A percentile compares a stretch with the other conserved stretches of the same genome.
Evolutionary conservation across 2,888 invertebrate genomes (phyloP).

Genomic region (Habroteleia sp.): DNA sequence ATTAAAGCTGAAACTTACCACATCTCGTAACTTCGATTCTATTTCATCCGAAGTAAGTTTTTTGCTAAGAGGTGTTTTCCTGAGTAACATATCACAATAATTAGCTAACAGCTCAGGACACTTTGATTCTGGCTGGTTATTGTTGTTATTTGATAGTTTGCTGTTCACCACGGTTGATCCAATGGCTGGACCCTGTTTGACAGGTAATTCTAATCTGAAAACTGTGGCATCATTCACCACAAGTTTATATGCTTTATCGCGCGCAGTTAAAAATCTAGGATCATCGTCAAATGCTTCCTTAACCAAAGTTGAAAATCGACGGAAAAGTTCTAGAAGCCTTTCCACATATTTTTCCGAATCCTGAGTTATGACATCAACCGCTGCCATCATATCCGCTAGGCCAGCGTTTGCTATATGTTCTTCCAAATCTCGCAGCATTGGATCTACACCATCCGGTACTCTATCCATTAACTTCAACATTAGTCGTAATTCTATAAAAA

Average conservation of each 20-base stretch:
- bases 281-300: slow-evolving; percentile 98
- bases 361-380: slow-evolving; percentile 96
- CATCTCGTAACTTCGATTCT: slow-evolving; percentile 94
- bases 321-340: slow-evolving; percentile 94
- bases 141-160: slow-evolving; percentile 77
- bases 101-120: slow-evolving; percentile 99
- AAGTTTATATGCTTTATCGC: slow-evolving; percentile 98
- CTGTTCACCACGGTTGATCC: slow-evolving; percentile 83
- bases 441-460: slow-evolving; percentile 95
- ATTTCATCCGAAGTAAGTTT: slow-evolving; percentile 98
- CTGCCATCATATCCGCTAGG: slow-evolving; percentile 97
- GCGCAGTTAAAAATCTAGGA: slow-evolving; percentile 97
- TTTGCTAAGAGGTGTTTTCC: slow-evolving; percentile 97
- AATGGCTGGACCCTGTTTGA: slow-evolving; percentile 78
- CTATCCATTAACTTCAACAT: slow-evolving; percentile 90
- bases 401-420: slow-evolving; percentile 97
- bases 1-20: slow-evolving; percentile 83
- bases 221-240: slow-evolving; percentile 99
- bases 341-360: slow-evolving; percentile 99
- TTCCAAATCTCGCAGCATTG: slow-evolving; percentile 95
- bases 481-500: slow-evolving; percentile 83
- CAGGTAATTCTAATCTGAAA: slow-evolving; percentile 83
- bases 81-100: slow-evolving; percentile 99
- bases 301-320: slow-evolving; percentile 94
- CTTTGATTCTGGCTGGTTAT: slow-evolving; percentile 92